These are phyloP conservation scores for Hypanus sabinus DNA, from an alignment of 2,113 vertebrate genomes.

Conservation along the genomic window DNA sequence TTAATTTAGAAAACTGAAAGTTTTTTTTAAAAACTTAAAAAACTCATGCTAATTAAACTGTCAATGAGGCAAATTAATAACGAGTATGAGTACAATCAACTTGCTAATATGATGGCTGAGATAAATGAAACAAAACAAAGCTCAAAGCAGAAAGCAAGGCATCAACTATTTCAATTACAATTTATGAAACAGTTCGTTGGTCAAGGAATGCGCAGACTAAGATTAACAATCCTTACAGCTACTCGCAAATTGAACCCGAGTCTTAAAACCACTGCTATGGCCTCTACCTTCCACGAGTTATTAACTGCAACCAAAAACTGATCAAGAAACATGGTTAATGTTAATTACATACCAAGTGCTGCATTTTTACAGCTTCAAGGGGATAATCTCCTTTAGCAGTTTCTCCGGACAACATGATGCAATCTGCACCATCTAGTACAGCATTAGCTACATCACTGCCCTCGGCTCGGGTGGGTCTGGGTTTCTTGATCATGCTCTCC, in stretches of 20 bases:
- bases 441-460: constrained; percentile 93
- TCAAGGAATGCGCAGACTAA: neutral
- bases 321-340: no score
- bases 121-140: neutral
- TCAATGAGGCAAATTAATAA: neutral
- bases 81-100: neutral
- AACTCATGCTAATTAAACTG: neutral
- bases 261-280: neutral
- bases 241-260: neutral
- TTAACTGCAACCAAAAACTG: neutral
- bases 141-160: neutral
- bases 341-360: constrained; percentile 73
- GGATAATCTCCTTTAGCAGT: constrained; percentile 97
- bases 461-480: constrained; percentile 87
- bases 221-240: neutral
- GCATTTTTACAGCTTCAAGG: constrained; percentile 83
- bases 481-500: constrained; percentile 99
- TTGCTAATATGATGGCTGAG: neutral
- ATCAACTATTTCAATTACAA: neutral
- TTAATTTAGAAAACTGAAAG: neutral
- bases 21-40: neutral
- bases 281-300: neutral
- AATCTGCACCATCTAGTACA: constrained; percentile 88
- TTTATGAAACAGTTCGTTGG: neutral
- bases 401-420: constrained; percentile 95